phyloP scores from a whole-genome alignment of 2,113 vertebrate species.

The Tringa solitaria region DNA sequence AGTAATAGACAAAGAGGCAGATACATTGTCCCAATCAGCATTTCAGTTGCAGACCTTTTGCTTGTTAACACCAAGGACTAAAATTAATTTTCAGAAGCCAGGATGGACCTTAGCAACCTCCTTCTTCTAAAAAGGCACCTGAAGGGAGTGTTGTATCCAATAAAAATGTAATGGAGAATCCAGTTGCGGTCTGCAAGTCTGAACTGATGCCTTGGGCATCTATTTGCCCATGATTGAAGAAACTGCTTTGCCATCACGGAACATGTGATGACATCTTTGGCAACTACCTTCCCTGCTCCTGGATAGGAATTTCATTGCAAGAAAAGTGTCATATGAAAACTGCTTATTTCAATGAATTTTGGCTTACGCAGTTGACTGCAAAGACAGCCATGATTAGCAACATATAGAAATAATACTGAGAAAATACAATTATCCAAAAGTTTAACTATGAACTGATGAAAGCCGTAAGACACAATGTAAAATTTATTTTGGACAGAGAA shows the following conservation, averaged over 20 bases:
- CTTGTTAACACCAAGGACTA: background rate
- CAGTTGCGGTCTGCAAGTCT: background rate
- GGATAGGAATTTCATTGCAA: background rate
- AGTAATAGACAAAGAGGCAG: background rate
- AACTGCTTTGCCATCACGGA: background rate
- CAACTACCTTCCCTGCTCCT: background rate
- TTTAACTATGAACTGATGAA: background rate
- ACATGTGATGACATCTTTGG: background rate
- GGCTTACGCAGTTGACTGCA: background rate
- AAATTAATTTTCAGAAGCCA: background rate
- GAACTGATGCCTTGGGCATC: background rate
- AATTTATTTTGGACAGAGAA: background rate
- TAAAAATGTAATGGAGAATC: background rate
- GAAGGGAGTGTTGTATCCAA: background rate
- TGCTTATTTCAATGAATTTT: conserved; percentile 17
- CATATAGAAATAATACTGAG: background rate
- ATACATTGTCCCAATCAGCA: background rate
- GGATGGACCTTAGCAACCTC: background rate
- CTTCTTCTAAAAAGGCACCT: background rate
- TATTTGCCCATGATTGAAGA: background rate
- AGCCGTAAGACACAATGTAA: background rate
- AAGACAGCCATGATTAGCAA: conserved; percentile 12
- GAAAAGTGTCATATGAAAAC: background rate
- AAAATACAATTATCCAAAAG: background rate
- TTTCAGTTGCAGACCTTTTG: background rate